Evolutionary conservation across 1,140 invertebrate genomes (phyloP), one percentile per base, ranked within the genome.

Genomic region (Helicoverpa zea): DNA sequence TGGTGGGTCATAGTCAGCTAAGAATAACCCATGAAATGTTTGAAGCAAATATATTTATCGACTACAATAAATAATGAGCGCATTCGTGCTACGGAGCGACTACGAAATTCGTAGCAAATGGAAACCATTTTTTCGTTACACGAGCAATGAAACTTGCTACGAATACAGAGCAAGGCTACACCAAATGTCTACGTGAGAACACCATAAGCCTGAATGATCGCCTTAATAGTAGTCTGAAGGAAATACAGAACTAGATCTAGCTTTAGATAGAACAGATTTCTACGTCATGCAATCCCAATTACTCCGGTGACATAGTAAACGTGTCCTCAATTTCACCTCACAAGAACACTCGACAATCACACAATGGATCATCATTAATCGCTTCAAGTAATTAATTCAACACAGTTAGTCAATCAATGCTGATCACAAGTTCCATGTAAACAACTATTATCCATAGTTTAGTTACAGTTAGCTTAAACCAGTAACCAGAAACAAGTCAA

Each of bases 401-500:
- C 30, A 64, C 64, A 49, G 64, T 49, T 49, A 61, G 18, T 16
- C 64, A 68, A 68, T 68, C 64, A 68, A 68, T 68, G 43, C 49
- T 66, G 3, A 68, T 18, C 64, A 16, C 35, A 68, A 68, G n/a
- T 49, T 23, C 10, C 43, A 18, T 49, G 16, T 68, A 68, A 68
- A 49, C 64, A 49, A 68, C 35, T 49, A 49, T 43, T 43, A 11
- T 23, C 16, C 16, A 68, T 23, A 16, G 16, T 43, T 30, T 23
- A 49, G 59, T 29, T 63, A 63, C 61, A 75, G 23, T 63, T 63
- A 63, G 23, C n/a, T 68, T 49, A 16, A 47, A 23, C 16, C 11
- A 13, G 58, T 56, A 80, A 5, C 54, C 47, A 70, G 59, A 72
- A 74, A 63, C 75, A 51, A 47, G 56, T 76, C 30, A 61, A 52